These are phyloP conservation scores for Lamellibrachia columna DNA, from an alignment of 2,888 invertebrate species.

Conservation along the genomic window DNA sequence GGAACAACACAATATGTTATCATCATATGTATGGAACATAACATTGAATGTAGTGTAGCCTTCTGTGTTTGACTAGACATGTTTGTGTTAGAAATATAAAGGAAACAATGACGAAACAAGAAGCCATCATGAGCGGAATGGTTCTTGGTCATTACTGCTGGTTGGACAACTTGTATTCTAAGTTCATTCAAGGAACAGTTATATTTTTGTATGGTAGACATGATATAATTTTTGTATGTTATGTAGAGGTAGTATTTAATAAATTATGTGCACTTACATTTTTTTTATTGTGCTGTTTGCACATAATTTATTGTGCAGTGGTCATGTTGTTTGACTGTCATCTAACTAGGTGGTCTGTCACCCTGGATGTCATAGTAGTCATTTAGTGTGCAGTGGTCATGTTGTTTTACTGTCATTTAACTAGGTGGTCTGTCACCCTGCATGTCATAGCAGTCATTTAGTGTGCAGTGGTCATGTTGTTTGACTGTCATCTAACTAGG, in stretches of 20 bases:
- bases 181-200: neutral
- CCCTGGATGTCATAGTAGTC: too few species aligned
- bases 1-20: neutral
- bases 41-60: neutral
- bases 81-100: neutral
- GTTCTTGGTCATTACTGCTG: neutral
- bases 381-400: neutral
- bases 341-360: too few species aligned
- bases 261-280: neutral
- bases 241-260: neutral
- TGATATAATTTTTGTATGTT: neutral
- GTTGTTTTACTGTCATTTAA: too few species aligned
- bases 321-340: neutral
- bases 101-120: neutral
- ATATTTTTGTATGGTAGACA: slow-evolving; percentile 9
- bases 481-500: too few species aligned
- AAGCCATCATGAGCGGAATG: neutral
- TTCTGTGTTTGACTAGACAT: neutral
- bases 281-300: neutral
- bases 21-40: neutral
- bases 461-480: neutral
- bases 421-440: too few species aligned
- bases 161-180: neutral
- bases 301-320: neutral
- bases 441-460: too few species aligned